phyloP scores from a whole-genome alignment of 2,888 invertebrate species.

The Drosophila barbarae region DNA sequence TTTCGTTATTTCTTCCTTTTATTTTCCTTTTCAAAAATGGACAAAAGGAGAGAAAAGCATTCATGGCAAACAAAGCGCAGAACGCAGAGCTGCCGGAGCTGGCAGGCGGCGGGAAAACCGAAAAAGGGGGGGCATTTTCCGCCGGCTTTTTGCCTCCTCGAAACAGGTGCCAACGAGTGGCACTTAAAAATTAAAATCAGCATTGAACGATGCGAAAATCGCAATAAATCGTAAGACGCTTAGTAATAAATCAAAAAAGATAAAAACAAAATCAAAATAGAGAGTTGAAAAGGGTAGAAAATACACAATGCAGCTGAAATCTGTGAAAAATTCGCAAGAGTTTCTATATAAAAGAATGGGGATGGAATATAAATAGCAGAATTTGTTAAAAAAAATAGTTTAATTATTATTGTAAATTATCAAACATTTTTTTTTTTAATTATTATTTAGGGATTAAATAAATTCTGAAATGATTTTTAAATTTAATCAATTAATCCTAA shows the following conservation, averaged over 20 bases:
- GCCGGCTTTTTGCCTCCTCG: neutral
- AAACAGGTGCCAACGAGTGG: conserved; percentile 28
- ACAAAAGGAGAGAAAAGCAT: conserved; percentile 34
- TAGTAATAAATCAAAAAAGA: conserved; percentile 4
- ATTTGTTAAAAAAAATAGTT: neutral
- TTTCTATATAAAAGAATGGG: neutral
- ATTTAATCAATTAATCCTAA: too few relatives aligned
- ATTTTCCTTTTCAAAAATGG: conserved; percentile 30
- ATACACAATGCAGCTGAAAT: neutral
- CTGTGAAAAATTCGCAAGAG: neutral
- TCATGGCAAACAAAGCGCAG: conserved; percentile 26
- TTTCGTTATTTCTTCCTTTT: conserved; percentile 18
- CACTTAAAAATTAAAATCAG: conserved; percentile 36
- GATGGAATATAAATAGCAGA: neutral
- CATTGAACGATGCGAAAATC: conserved; percentile 20
- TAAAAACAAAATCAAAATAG: neutral
- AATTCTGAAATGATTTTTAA: too few relatives aligned
- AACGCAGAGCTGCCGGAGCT: neutral
- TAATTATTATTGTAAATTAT: too few relatives aligned
- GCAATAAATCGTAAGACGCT: conserved; percentile 23
- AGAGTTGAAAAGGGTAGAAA: too few relatives aligned
- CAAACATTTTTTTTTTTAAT: too few relatives aligned
- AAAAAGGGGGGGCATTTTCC: conserved; percentile 15
- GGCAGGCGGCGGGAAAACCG: conserved; percentile 6
- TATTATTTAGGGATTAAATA: too few relatives aligned